phyloP scores from a whole-genome alignment of 2,797 vertebrate genomes.

The Tarsius wallacei region DNA sequence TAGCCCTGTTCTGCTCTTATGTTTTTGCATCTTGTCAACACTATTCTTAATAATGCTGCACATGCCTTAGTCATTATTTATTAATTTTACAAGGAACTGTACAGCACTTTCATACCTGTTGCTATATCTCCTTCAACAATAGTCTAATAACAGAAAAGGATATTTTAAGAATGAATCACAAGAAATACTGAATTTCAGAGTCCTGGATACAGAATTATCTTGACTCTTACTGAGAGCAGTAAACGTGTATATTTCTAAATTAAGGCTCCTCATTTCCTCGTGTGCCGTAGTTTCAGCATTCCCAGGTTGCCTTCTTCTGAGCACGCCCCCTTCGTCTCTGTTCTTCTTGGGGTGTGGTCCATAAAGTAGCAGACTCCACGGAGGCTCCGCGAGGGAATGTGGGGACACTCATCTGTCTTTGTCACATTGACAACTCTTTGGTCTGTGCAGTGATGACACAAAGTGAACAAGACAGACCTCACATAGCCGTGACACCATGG shows the following conservation, averaged over 20 bases:
- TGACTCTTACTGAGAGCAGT: not conserved
- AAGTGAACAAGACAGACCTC: not conserved
- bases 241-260: slow-evolving; percentile 32
- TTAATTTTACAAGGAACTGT: slow-evolving; percentile 57
- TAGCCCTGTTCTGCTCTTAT: slow-evolving; percentile 55
- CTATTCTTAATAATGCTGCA: slow-evolving; percentile 45
- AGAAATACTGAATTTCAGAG: not conserved
- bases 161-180: not conserved
- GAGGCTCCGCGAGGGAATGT: not conserved
- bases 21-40: slow-evolving; percentile 12
- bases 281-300: not conserved
- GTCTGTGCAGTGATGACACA: not conserved
- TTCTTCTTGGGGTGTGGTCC: not conserved
- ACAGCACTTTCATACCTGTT: not conserved
- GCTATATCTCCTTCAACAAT: not conserved
- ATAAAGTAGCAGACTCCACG: not conserved
- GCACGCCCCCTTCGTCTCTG: not conserved
- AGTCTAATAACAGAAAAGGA: slow-evolving; percentile 51
- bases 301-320: slow-evolving; percentile 16
- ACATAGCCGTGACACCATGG: not conserved
- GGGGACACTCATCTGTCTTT: not conserved
- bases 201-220: slow-evolving; percentile 36
- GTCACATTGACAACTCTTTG: not conserved
- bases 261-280: not conserved
- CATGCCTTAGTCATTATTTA: slow-evolving; percentile 49